Conservation (phyloP, 2,113 vertebrate species). For the Scopus umbretta region DNA sequence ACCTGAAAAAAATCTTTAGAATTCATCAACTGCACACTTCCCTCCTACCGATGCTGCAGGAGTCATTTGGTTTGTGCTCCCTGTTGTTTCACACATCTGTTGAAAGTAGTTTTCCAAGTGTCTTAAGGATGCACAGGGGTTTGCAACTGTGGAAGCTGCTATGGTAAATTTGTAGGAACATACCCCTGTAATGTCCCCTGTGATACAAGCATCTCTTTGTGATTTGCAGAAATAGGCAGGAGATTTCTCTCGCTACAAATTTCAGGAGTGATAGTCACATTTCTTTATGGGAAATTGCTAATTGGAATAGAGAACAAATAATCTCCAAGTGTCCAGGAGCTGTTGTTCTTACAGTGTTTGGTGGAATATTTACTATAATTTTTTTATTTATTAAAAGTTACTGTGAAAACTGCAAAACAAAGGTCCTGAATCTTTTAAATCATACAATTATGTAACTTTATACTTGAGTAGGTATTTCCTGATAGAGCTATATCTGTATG, state of each 20-base stretch:
- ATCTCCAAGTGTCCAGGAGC: neutral
- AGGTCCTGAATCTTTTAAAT: neutral
- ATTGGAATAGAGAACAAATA: neutral
- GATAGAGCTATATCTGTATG: neutral
- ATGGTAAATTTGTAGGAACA: neutral
- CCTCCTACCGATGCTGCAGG: neutral
- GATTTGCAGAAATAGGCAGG: neutral
- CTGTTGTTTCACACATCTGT: neutral
- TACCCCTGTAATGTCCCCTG: neutral
- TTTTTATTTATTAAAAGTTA: neutral
- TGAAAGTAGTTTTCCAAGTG: neutral
- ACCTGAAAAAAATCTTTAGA: neutral
- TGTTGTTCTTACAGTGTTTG: neutral
- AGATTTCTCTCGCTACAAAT: neutral
- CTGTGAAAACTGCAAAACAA: neutral
- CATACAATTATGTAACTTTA: neutral
- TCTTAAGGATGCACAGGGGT: neutral
- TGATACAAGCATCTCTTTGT: neutral
- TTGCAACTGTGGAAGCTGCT: neutral
- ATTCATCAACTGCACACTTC: neutral
- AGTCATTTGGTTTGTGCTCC: neutral
- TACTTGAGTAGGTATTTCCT: neutral
- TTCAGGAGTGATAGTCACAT: neutral
- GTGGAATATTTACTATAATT: neutral
- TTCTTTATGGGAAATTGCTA: neutral